Base-by-base conservation (phyloP, 2,888 invertebrate genomes). In the Lasioglossum marginatum region DNA sequence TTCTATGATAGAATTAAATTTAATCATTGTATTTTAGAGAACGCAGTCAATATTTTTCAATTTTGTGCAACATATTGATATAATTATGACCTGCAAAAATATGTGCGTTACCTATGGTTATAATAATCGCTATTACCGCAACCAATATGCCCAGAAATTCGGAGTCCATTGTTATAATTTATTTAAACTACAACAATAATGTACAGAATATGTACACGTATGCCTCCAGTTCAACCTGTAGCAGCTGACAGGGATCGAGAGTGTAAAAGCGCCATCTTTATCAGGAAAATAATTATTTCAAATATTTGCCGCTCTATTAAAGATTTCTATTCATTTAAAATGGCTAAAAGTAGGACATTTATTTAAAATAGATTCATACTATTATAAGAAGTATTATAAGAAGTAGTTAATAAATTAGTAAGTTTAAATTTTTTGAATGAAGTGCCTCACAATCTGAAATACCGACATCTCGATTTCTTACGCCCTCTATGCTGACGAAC, bases 101-200 rank as follows among this genome's bases (percentile, higher is more conserved):
- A 43, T 76, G 31, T 81, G 73, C 79, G 88, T 94, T 95, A 95
- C 95, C 94, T 89, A 95, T 80, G 10, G 95, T 95, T 82, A 95
- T 48, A 80, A 95, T 84, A 73, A 95, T 91, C 5, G 90, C 93
- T 77, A 95, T 85, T 40, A 95, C 88, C n/a, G 95, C 95, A 66
- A 91, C 88, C 83, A 95, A 85, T 80, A 95, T 92, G 85, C 92
- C 93, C 87, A 94, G 83, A 57, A 95, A 88, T 71, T 94, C 93
- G 8, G 93, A 91, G 73, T 93, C 92, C 94, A 95, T 94, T 63
- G 48, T 81, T 19, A 12, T 45, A 52, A 80, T 37, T 75, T 57
- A 19, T 6, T 8, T 10, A 43, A 79, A 74, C 70, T 57, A 48
- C 57, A 40, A 70, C 3, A 52, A 63, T n/a, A 10, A 37, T 34